A percentile compares a stretch with the other conserved stretches of the same genome.
phyloP scores from a whole-genome alignment of 2,888 invertebrate species.

The Girardia tigrina region DNA sequence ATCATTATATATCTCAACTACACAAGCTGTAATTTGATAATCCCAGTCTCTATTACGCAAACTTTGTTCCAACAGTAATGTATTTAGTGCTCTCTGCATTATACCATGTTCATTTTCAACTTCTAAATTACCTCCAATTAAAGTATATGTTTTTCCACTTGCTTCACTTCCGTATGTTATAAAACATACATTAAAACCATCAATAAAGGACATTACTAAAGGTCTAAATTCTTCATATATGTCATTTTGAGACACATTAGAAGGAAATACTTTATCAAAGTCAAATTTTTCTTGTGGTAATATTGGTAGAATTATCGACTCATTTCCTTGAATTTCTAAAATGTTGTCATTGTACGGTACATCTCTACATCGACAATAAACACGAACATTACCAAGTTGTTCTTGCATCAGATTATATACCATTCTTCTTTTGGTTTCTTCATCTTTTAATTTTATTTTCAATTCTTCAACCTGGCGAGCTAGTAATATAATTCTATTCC shows the following conservation, averaged over 20 bases:
- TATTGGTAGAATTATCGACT: background rate
- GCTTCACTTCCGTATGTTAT: conserved; percentile 35
- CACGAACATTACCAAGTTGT: conserved; percentile 20
- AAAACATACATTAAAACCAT: conserved; percentile 35
- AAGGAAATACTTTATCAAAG: background rate
- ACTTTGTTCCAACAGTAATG: background rate
- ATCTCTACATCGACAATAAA: conserved; percentile 30
- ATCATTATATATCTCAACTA: conserved; percentile 34
- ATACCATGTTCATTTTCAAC: background rate
- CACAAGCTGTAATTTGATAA: background rate
- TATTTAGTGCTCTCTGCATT: conserved; percentile 21
- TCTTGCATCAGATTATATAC: conserved; percentile 26
- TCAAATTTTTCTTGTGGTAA: conserved; percentile 8
- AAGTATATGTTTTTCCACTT: conserved; percentile 35
- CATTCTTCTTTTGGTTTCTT: conserved; percentile 3
- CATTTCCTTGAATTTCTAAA: background rate
- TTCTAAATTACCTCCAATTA: conserved; percentile 21
- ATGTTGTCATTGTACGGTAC: background rate
- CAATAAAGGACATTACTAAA: conserved; percentile 34
- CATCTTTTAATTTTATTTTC: conserved; percentile 9
- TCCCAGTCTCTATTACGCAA: conserved; percentile 25
- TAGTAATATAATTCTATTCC: background rate
- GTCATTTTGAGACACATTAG: conserved; percentile 23
- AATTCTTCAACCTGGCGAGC: conserved; percentile 2
- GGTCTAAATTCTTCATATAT: conserved; percentile 33